phyloP scores from a whole-genome alignment of 2,797 vertebrate genomes.

The Acipenser transmontanus region DNA sequence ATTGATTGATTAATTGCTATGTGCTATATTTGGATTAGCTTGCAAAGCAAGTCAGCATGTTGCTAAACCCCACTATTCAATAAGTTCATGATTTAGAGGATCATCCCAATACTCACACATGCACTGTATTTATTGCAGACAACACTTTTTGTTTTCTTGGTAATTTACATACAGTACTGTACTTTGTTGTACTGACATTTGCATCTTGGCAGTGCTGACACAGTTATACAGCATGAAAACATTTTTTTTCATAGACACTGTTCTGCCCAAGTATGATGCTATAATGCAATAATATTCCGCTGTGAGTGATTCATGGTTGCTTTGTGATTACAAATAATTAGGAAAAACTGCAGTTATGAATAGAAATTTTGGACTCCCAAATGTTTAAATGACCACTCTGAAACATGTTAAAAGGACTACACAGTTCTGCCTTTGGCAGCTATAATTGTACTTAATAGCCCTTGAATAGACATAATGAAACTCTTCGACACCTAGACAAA shows the following conservation, averaged over 20 bases:
- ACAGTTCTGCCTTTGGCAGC: conserved; percentile 80
- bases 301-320: conserved; percentile 63
- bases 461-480: conserved; percentile 76
- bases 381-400: conserved; percentile 80
- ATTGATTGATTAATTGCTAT: no score
- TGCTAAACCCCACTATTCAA: no score
- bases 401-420: conserved; percentile 68
- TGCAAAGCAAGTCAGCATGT: no score
- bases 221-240: neutral
- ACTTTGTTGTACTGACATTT: no score
- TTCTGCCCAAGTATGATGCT: conserved; percentile 54
- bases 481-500: conserved; percentile 74
- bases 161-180: no score
- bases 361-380: conserved; percentile 84
- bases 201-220: neutral
- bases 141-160: no score
- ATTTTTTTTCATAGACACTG: conserved; percentile 45
- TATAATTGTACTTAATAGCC: conserved; percentile 86
- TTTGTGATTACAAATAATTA: conserved; percentile 78
- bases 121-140: no score
- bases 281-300: conserved; percentile 55
- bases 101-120: no score
- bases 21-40: no score
- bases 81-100: no score
- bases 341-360: conserved; percentile 77